phyloP scores from a whole-genome alignment of 1,140 invertebrate species.

The Cataglyphis hispanica region DNA sequence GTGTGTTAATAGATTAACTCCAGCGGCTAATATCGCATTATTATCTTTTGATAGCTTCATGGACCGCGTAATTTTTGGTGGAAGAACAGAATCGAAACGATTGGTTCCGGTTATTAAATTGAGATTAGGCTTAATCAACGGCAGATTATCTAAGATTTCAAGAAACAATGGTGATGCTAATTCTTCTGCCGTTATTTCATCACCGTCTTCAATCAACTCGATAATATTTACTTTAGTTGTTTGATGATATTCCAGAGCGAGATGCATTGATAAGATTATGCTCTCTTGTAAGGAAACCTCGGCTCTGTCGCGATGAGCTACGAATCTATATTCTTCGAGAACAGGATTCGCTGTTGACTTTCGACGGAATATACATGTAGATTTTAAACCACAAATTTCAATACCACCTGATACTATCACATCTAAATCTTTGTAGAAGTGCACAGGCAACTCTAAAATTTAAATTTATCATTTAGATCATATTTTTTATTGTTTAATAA shows the following conservation, averaged over 20 bases:
- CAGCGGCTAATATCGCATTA: conserved; percentile 86
- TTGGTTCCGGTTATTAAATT: neutral
- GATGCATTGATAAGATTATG: conserved; percentile 88
- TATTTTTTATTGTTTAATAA: no score
- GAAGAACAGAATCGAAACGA: neutral
- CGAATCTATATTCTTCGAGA: conserved; percentile 91
- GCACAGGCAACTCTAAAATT: conserved; percentile 83
- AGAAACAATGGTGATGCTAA: conserved; percentile 87
- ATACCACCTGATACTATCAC: conserved; percentile 90
- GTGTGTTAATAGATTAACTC: conserved; percentile 78
- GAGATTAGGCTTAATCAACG: conserved; percentile 89
- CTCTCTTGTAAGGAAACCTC: conserved; percentile 81
- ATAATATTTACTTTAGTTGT: conserved; percentile 90
- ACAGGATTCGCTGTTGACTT: conserved; percentile 90
- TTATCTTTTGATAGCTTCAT: conserved; percentile 86
- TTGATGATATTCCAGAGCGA: conserved; percentile 92
- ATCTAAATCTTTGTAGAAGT: conserved; percentile 85
- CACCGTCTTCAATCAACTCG: conserved; percentile 88
- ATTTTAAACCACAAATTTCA: conserved; percentile 93
- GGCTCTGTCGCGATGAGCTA: conserved; percentile 83
- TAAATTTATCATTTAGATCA: no score
- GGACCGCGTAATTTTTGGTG: conserved; percentile 83
- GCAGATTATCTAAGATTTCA: conserved; percentile 88
- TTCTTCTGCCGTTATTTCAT: conserved; percentile 83
- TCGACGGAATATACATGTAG: conserved; percentile 91